phyloP scores from a whole-genome alignment of 23 tunicate species.

The Styela plicata region DNA sequence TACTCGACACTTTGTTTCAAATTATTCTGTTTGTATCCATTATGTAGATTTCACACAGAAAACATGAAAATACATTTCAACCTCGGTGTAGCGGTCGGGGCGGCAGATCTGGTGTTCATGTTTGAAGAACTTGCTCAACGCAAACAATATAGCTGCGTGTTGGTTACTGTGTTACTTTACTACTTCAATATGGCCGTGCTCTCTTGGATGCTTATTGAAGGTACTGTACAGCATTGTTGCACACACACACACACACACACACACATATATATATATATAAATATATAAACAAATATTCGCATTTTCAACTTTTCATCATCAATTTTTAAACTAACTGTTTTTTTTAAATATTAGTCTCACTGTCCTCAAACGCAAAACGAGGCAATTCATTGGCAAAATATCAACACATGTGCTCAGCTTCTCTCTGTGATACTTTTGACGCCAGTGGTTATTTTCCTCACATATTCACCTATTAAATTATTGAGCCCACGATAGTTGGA shows the following conservation, averaged over 20 bases:
- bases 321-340: no score
- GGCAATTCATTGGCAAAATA: no score
- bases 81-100: constrained; percentile 80
- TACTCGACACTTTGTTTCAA: no score
- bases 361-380: no score
- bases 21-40: no score
- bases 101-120: constrained; percentile 68
- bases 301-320: not conserved
- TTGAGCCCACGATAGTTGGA: no score
- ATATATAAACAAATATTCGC: not conserved
- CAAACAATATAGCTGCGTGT: constrained; percentile 44
- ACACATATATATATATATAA: not conserved
- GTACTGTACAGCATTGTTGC: no score
- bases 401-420: no score
- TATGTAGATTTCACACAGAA: constrained; percentile 91
- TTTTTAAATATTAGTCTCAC: no score
- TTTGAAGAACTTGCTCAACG: constrained; percentile 77
- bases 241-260: not conserved
- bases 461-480: no score
- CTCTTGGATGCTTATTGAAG: constrained; percentile 94
- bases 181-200: constrained; percentile 87
- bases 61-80: constrained; percentile 95
- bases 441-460: no score
- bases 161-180: constrained; percentile 74
- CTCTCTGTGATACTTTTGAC: no score